A percentile compares a stretch with the other conserved stretches of the same genome.
These are phyloP conservation scores for Scotopteryx bipunctaria DNA, from an alignment of 2,888 invertebrate species.

Conservation along the genomic window DNA sequence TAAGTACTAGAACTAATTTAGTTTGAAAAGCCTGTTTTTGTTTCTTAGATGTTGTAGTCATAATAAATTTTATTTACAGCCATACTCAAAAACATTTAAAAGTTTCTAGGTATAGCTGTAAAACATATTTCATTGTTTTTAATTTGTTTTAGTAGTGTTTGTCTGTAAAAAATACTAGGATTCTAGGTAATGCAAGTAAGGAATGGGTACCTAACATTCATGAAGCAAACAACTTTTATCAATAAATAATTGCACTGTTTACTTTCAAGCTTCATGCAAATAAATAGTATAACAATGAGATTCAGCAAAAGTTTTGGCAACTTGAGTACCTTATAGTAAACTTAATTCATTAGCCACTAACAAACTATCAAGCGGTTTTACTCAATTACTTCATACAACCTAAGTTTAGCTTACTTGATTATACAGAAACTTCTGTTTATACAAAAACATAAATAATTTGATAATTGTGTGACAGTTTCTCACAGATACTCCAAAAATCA, in stretches of 20 bases:
- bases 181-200: too few relatives aligned
- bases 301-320: conserved; percentile 73
- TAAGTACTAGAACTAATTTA: conserved; percentile 65
- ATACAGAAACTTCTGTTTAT: conserved; percentile 8
- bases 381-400: conserved; percentile 5
- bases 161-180: not conserved
- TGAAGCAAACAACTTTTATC: conserved; percentile 45
- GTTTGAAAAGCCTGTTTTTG: conserved; percentile 4
- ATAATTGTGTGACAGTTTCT: conserved; percentile 14
- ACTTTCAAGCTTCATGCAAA: conserved; percentile 79
- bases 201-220: too few relatives aligned
- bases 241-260: conserved; percentile 77
- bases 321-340: conserved; percentile 56
- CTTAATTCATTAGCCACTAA: conserved; percentile 35
- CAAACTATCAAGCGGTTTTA: conserved; percentile 33
- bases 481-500: conserved; percentile 27
- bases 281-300: conserved; percentile 71
- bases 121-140: too few relatives aligned
- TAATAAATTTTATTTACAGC: not conserved
- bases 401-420: conserved; percentile 6
- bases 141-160: not conserved
- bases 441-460: conserved; percentile 20
- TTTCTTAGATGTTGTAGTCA: conserved; percentile 10
- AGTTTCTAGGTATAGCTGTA: too few relatives aligned
- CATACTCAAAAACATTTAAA: too few relatives aligned